A percentile compares a stretch with the other conserved stretches of the same genome.
These are phyloP conservation scores for Umimayanthus kanabou DNA, from an alignment of 92 coral and sea anemone species.

Conservation along the genomic window DNA sequence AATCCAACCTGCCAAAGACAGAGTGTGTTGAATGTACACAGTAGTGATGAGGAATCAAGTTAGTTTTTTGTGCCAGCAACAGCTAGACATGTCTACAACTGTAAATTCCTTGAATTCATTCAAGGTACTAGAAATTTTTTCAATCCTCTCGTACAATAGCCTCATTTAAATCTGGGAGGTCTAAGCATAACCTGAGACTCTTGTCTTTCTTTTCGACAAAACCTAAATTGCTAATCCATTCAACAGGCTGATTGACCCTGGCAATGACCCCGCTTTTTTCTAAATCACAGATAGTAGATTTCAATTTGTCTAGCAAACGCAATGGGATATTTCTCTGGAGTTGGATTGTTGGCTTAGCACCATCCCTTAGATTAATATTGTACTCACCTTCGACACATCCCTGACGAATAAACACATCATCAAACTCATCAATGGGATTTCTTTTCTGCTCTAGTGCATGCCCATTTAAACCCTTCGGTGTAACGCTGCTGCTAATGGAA, in stretches of 20 bases:
- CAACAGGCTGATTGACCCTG: too few relatives aligned
- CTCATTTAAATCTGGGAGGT: too few relatives aligned
- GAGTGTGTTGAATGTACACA: conserved; percentile 17
- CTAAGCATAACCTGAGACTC: too few relatives aligned
- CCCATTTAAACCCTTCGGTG: background rate
- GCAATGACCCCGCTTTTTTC: background rate
- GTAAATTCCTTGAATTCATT: too few relatives aligned
- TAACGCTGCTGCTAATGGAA: conserved; percentile 13
- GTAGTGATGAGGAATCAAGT: conserved; percentile 37
- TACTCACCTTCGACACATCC: too few relatives aligned
- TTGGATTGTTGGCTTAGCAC: conserved; percentile 47
- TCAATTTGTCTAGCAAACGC: conserved; percentile 40
- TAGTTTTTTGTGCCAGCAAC: conserved; percentile 47
- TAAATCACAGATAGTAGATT: conserved; percentile 16
- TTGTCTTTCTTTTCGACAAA: conserved; percentile 30
- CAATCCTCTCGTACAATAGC: too few relatives aligned
- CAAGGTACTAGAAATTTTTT: too few relatives aligned
- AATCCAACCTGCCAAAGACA: conserved; percentile 50
- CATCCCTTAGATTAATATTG: conserved; percentile 27
- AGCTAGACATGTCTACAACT: too few relatives aligned
- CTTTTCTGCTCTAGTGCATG: conserved; percentile 15
- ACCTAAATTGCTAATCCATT: conserved; percentile 28
- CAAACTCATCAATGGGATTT: background rate
- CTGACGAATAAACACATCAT: too few relatives aligned
- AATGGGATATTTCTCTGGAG: conserved; percentile 52